Conservation (phyloP, 2,888 invertebrate species). For the Chrysina gloriosa region DNA sequence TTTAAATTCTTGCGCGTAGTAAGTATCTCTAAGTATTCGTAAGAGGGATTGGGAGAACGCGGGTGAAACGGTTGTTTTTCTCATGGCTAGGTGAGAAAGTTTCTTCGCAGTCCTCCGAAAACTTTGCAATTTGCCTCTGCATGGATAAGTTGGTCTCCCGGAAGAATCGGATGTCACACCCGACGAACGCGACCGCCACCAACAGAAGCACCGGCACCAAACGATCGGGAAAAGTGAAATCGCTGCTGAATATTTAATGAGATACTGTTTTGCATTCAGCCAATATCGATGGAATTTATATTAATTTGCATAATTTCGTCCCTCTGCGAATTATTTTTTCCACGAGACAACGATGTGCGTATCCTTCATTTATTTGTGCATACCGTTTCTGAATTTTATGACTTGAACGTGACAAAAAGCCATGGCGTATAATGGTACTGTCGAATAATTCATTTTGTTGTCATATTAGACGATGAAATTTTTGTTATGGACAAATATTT, state of each 20-base stretch:
- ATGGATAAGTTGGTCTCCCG: constrained; percentile 40
- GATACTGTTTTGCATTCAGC: constrained; percentile 11
- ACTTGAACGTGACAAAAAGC: too few relatives aligned
- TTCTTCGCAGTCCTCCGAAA: constrained; percentile 23
- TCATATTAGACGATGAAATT: too few relatives aligned
- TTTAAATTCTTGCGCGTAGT: constrained; percentile 40
- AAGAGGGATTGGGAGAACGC: constrained; percentile 9
- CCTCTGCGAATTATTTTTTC: constrained; percentile 2
- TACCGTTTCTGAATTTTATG: too few relatives aligned
- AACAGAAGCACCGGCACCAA: background rate
- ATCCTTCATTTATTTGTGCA: too few relatives aligned
- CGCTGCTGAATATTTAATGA: constrained; percentile 36
- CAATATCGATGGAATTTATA: constrained; percentile 21
- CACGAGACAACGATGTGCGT: too few relatives aligned
- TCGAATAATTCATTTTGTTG: too few relatives aligned
- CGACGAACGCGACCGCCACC: constrained; percentile 12
- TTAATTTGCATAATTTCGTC: constrained; percentile 22
- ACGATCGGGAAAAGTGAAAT: constrained; percentile 23
- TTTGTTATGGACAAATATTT: too few relatives aligned
- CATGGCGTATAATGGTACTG: too few relatives aligned
- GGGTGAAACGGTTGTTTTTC: constrained; percentile 8
- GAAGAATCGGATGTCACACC: constrained; percentile 28
- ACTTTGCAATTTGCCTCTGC: constrained; percentile 43
- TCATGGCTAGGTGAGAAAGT: constrained; percentile 33
- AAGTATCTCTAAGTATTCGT: constrained; percentile 34